Evolutionary conservation across 2,888 invertebrate species (phyloP), one percentile per base, ranked within the genome.

Genomic region (Leistus spinibarbis): DNA sequence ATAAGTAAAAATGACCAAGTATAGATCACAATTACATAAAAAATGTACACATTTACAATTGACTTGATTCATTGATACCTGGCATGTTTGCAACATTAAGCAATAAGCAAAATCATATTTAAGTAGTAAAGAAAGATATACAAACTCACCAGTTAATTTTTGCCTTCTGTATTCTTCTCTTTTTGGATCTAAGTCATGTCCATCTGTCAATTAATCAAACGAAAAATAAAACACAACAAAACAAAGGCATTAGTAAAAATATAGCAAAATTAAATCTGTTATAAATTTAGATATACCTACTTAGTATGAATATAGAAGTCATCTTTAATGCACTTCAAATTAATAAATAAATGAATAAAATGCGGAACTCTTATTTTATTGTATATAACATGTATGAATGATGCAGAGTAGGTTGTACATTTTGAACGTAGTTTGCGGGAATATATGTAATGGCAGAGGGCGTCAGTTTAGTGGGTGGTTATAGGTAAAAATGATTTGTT

Each of bases 131-230:
- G 72, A 54, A 27, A n/a, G 62, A 69, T n/a, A n/a, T n/a, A 27
- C 9, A 68, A 78, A 80, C 81, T 78, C 83, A 84, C 84, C 85
- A 80, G 84, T 82, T 70, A 85, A 78, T 76, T 81, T 82, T 76
- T 84, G 84, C 66, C 83, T 81, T 78, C 83, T 82, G 79, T 79
- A 83, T 72, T 83, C 84, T 67, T 84, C 84, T 20, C 69, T 54
- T n/a, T 56, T 62, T 56, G 24, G n/a, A 24, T 75, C 75, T 10
- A 69, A 64, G 19, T 68, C 63, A 17, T 62, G 63, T 20, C 69
- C 63, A 75, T 75, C 75, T 75, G 75, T 75, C 69, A 75, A 73
- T 73, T 7, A 75, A 73, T 66, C 17, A 65, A 73, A 73, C 66
- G 40, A 56, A 54, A 24, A 73, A 66, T 27, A 53, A 70, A 63